Percentiles rank a stretch among this genome's conserved stretches.
These are phyloP conservation scores for Ochropleura plecta DNA, from an alignment of 2,888 invertebrate genomes.

Conservation along the genomic window DNA sequence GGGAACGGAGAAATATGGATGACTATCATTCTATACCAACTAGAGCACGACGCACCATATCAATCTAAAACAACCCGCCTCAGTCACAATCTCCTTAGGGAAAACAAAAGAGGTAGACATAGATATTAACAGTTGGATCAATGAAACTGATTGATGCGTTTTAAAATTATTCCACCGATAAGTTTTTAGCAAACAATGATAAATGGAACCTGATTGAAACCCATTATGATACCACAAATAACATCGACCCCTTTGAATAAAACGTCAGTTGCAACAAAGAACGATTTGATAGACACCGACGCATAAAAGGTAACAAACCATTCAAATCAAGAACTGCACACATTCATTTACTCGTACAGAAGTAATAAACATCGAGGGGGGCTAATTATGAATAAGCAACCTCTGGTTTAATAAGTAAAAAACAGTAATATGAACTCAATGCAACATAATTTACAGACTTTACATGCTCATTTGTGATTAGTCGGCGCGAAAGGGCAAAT, in stretches of 20 bases:
- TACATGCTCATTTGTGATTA: constrained; percentile 91
- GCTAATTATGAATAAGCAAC: constrained; percentile 90
- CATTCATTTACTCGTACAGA: constrained; percentile 86
- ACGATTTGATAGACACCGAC: constrained; percentile 72
- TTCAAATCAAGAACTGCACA: constrained; percentile 81
- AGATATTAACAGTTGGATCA: constrained; percentile 14
- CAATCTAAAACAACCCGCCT: constrained; percentile 10
- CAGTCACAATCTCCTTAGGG: not conserved
- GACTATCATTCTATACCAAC: constrained; percentile 67
- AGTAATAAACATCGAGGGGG: constrained; percentile 89
- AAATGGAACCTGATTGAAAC: constrained; percentile 64
- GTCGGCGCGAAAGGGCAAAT: constrained; percentile 91
- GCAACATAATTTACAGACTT: constrained; percentile 90
- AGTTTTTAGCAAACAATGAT: constrained; percentile 68
- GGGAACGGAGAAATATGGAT: constrained; percentile 78
- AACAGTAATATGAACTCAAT: constrained; percentile 88
- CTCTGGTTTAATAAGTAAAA: constrained; percentile 81
- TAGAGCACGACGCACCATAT: constrained; percentile 53
- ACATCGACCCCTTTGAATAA: constrained; percentile 66
- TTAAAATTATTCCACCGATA: constrained; percentile 49
- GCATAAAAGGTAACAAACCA: constrained; percentile 69
- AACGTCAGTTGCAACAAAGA: constrained; percentile 69
- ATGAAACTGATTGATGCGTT: constrained; percentile 60
- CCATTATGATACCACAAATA: constrained; percentile 67
- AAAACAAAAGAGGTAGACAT: not conserved